Evolutionary conservation across 1,140 invertebrate genomes (phyloP), one percentile per base, ranked within the genome.

Genomic region (Berghia stephanieae): DNA sequence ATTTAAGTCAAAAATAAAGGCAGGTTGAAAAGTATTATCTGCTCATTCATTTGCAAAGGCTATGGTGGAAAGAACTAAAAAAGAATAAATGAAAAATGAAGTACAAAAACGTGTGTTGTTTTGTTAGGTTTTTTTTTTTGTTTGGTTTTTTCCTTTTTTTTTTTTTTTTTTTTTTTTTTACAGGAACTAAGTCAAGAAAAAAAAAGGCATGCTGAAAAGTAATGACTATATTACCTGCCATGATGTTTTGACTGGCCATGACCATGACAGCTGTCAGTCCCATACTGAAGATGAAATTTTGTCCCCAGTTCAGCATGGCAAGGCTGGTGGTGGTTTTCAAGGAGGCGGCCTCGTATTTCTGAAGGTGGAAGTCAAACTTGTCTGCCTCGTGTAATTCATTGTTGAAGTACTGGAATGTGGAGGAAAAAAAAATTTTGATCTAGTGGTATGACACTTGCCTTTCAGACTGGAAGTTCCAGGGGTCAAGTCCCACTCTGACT

Each of bases 221-320:
- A 13, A 31, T 27, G 27, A 10, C 16, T 63, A 10, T 8, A 42
- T 55, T 66, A 96, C 96, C 98, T 90, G 94, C 91, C 43, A 94
- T 91, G 81, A 99, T 99, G 88, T 97, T 93, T 78, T 94, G 92
- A 38, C 96, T 95, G 18, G 98, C 95, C 86, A 99, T 88, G 46
- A 96, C 91, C 98, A 99, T 99, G 76, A 99, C 96, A 27, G 93
- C 90, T 82, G 96, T 95, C 3, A 99, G 91, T 16, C 97, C 96
- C 13, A 91, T 92, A 89, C 96, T 98, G 88, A 99, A 99, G 82
- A 99, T 99, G 0, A 94, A 94, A 91, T 98, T 97, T 88, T 99
- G 98, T n/a, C 98, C 97, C 91, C 98, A 99, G 92, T 99, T 99
- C 2, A 99, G 91, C 71, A 95, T 78, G 0, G 98, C 97, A 79